Conservation (phyloP, 2,113 vertebrate genomes). For the Chamaea fasciata region DNA sequence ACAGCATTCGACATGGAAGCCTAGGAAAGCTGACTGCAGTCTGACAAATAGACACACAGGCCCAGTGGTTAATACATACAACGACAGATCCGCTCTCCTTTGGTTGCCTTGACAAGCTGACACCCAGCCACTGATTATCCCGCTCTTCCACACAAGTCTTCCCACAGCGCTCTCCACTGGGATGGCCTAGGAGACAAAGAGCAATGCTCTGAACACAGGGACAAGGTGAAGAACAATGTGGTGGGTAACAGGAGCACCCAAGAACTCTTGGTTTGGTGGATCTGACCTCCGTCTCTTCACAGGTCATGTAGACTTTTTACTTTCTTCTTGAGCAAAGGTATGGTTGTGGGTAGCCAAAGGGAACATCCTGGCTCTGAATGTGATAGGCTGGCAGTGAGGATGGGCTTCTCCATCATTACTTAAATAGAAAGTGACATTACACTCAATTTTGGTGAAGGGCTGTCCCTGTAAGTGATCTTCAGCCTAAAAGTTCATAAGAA, state of each 20-base stretch:
- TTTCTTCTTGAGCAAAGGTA: not conserved
- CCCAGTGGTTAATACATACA: slow-evolving; percentile 71
- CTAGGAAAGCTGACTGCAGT: not conserved
- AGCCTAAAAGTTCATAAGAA: not conserved
- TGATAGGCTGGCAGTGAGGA: not conserved
- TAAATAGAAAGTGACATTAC: not conserved
- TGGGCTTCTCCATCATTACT: not conserved
- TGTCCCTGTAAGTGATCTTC: not conserved
- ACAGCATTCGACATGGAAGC: not conserved
- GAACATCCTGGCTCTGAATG: not conserved
- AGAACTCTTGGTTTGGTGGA: not conserved
- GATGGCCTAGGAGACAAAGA: slow-evolving; percentile 70
- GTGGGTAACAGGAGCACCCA: not conserved
- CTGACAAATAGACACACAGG: not conserved
- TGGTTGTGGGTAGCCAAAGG: not conserved
- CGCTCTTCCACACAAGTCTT: slow-evolving; percentile 85
- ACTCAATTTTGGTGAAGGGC: not conserved
- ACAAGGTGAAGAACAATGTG: not conserved
- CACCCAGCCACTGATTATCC: slow-evolving; percentile 94
- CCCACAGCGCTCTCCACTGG: slow-evolving; percentile 75
- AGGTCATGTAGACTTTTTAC: not conserved
- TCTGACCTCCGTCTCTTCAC: not conserved
- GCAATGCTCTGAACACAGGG: not conserved
- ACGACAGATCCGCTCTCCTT: slow-evolving; percentile 79
- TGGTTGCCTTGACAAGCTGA: slow-evolving; percentile 88